Base-by-base conservation (phyloP, 2,888 invertebrate species). In the Encarsia formosa region DNA sequence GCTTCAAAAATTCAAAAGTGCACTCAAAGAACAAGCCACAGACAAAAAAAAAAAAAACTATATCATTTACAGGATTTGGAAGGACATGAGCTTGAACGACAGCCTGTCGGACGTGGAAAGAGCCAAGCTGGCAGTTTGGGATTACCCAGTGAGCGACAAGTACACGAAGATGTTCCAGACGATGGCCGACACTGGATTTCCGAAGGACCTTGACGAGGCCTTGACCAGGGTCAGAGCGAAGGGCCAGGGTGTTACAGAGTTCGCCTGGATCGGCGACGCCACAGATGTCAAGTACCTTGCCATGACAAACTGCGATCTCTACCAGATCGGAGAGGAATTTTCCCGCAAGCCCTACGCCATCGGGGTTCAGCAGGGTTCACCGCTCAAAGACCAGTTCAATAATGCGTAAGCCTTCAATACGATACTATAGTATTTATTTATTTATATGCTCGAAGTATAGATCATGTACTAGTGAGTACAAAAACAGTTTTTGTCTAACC, bases 81-180 rank as follows among this genome's bases (percentile, higher is more conserved):
- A 97, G 71, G 92, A 95, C 64, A 93, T 98, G 89, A 94, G 94
- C 29, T 76, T 98, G 19, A 94, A 97, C 71, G 96, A 97, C 75
- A 93, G 91, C 47, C 75, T 97, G 44, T 85, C 86, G 19, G 90
- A 93, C 52, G 83, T 91, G 4, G 94, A 97, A 68, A 79, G 96
- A 24, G 91, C 96, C 0, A 91, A 95, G 71, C 75, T 97, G 15
- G 97, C 98, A 0, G 98, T 98, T 0, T 98, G 97, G 97, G 97
- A 98, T 72, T 98, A 98, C 72, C 98, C 98, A 0, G 95, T 98
- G 0, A 94, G 94, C 66, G 96, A 98, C 75, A 97, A 94, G 69
- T 98, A 94, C 74, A 97, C 95, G 34, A 98, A 97, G 76, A 95
- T 99, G 88, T 96, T 96, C 91, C 91, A 95, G 70, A 91, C 92